Evolutionary conservation across 2,113 vertebrate species (phyloP), one percentile per base, ranked within the genome.

Genomic region (Perca flavescens): DNA sequence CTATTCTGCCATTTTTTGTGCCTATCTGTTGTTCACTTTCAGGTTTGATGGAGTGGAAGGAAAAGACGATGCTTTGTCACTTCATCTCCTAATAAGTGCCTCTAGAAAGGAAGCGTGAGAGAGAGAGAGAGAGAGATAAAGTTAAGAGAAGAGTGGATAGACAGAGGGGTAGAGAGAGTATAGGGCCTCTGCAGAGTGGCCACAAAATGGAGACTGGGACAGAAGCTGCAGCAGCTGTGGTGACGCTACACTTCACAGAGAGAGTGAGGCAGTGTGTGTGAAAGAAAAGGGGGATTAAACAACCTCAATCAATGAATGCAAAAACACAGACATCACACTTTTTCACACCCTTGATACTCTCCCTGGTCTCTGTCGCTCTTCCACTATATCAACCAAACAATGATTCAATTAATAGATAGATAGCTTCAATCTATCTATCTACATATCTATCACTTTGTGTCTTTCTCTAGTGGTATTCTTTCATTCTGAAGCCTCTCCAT

Each of bases 161-260:
- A 62, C 11, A 57, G 74, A 79, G 49, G 75, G 69, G 49, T 22
- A 56, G 72, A 58, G 71, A 91, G 74, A 86, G 65, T 64, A 47
- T 63, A 53, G 72, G 89, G 84, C 82, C 83, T 82, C 76, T 78
- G 87, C 87, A 85, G 89, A 92, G 88, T 91, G 87, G 90, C 75
- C 84, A 92, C 92, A 94, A 94, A 94, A 94, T 96, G 94, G 93
- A 93, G 92, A 91, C 89, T 74, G 88, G 88, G 87, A 90, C 85
- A 79, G 89, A 90, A 91, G 86, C 85, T 79, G 79, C 87, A 93
- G 92, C 90, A 93, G 91, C 88, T 92, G 90, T 85, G 89, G 91
- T 90, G 91, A 89, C 82, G 83, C 91, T 79, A 82, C 81, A 89
- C 89, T 88, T 87, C 86, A 91, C 68, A 87, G 58, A 74, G 66